phyloP scores from a whole-genome alignment of 2,888 invertebrate species.

The Aricia artaxerxes region DNA sequence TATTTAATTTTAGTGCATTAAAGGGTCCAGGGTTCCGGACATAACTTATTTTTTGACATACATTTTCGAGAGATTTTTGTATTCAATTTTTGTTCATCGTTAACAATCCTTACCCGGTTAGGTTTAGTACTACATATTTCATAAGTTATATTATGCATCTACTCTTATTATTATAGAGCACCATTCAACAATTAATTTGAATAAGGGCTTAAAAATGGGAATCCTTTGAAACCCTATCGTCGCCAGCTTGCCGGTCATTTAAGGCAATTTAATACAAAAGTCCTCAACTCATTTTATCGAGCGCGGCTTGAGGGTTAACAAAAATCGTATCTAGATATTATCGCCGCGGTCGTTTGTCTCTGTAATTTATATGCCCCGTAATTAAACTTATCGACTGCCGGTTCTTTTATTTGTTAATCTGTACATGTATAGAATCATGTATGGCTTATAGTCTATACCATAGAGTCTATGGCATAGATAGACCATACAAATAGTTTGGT shows the following conservation, averaged over 20 bases:
- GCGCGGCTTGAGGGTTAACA: constrained; percentile 32
- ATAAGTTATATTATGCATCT: not conserved
- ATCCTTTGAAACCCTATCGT: not conserved
- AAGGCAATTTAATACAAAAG: constrained; percentile 28
- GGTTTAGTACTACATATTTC: not conserved
- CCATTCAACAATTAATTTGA: not conserved
- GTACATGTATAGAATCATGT: not conserved
- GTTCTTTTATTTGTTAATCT: constrained; percentile 31
- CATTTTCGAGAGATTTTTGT: not conserved
- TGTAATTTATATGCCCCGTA: constrained; percentile 39
- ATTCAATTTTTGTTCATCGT: not conserved
- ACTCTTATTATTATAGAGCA: not conserved
- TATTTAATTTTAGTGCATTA: not conserved
- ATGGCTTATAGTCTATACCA: not conserved
- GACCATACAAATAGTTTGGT: not conserved
- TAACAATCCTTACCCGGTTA: not conserved
- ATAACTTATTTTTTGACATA: not conserved
- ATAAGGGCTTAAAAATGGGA: not conserved
- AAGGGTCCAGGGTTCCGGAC: not conserved
- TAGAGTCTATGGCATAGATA: no score
- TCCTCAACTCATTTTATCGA: constrained; percentile 35
- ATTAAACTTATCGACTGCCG: constrained; percentile 38
- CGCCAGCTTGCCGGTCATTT: not conserved
- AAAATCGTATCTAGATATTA: constrained; percentile 33
- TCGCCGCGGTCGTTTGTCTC: constrained; percentile 38